These are phyloP conservation scores for Camponotus fellah DNA, from an alignment of 2,888 invertebrate species.

Conservation along the genomic window DNA sequence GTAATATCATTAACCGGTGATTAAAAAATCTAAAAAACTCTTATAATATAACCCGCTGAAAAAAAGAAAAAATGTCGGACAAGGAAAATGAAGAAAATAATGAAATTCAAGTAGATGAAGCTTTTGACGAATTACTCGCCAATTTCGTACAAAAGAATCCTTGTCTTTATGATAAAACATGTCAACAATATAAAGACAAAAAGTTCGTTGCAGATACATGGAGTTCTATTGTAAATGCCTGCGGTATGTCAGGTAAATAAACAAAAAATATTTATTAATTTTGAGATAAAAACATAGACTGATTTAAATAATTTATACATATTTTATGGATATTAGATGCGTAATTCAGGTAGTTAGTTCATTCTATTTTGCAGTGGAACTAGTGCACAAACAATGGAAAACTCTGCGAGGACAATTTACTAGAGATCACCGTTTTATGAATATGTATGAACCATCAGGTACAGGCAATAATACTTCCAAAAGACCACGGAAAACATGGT, in stretches of 20 bases:
- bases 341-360: neutral
- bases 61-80: neutral
- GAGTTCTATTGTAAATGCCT: neutral
- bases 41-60: no score
- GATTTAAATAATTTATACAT: neutral
- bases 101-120: neutral
- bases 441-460: no score
- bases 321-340: neutral
- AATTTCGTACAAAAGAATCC: conserved; percentile 1
- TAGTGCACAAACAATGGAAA: no score
- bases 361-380: no score
- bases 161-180: neutral
- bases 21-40: no score
- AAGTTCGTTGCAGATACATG: neutral
- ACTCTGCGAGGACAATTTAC: no score
- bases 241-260: neutral
- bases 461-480: no score
- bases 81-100: neutral
- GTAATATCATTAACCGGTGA: neutral
- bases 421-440: no score
- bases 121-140: conserved; percentile 18
- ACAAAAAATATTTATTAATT: neutral
- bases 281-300: neutral
- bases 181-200: neutral
- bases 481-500: no score